These are phyloP conservation scores for Sturnus vulgaris DNA, from an alignment of 2,113 vertebrate species.

Conservation along the genomic window DNA sequence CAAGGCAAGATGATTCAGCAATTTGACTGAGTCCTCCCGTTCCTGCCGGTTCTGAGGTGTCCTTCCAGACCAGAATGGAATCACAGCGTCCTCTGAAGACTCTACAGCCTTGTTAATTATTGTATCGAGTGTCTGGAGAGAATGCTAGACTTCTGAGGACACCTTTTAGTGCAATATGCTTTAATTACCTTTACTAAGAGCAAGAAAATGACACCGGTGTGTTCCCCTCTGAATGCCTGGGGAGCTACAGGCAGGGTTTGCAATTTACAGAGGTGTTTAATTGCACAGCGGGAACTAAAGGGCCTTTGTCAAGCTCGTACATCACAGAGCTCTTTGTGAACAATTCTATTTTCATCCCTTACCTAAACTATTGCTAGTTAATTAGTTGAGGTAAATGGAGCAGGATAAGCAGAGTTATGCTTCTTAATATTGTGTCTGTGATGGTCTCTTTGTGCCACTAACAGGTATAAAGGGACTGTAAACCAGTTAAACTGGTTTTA, in stretches of 20 bases:
- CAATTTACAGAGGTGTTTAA: conserved; percentile 8
- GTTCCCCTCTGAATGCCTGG: background rate
- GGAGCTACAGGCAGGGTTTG: background rate
- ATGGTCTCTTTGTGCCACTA: conserved; percentile 34
- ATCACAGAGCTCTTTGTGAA: conserved; percentile 6
- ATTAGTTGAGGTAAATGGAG: conserved; percentile 23
- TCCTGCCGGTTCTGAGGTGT: background rate
- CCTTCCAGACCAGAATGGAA: background rate
- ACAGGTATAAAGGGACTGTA: background rate
- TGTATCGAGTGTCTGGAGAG: background rate
- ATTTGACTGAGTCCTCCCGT: background rate
- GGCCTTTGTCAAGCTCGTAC: background rate
- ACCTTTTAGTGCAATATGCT: background rate
- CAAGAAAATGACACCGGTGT: background rate
- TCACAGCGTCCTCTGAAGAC: background rate
- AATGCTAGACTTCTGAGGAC: background rate
- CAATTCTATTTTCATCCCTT: background rate
- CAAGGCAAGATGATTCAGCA: conserved; percentile 8
- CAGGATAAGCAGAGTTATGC: background rate
- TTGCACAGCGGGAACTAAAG: background rate
- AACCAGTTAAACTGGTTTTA: conserved; percentile 45
- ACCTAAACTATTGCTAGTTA: conserved; percentile 23
- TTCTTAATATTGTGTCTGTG: background rate
- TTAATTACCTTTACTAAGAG: background rate
- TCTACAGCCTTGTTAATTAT: background rate